These are phyloP conservation scores for Vulpes vulpes DNA, from an alignment of 2,113 vertebrate species.

Conservation along the genomic window DNA sequence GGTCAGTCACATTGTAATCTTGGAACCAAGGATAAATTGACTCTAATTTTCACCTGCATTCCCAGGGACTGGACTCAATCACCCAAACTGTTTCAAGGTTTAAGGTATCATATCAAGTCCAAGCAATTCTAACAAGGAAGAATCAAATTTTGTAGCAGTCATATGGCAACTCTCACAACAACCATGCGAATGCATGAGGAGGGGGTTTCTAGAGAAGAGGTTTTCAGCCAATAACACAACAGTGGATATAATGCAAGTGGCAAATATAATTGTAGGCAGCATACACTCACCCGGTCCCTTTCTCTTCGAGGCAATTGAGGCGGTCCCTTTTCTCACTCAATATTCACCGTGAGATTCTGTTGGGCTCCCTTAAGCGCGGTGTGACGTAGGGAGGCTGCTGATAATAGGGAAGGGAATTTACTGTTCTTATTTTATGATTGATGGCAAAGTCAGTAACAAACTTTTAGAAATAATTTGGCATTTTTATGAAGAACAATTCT, in stretches of 20 bases:
- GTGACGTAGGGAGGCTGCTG: background rate
- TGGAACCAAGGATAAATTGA: background rate
- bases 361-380: background rate
- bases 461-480: background rate
- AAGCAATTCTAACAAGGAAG: background rate
- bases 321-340: background rate
- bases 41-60: background rate
- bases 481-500: background rate
- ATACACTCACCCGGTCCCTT: background rate
- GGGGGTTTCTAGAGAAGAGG: background rate
- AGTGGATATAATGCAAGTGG: background rate
- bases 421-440: background rate
- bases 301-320: background rate
- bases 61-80: background rate
- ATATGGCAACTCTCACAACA: background rate
- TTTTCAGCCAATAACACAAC: background rate
- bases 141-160: background rate
- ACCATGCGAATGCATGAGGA: background rate
- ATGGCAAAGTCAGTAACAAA: background rate
- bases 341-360: background rate
- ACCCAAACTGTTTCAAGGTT: background rate
- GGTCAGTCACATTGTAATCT: background rate
- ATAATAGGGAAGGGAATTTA: background rate
- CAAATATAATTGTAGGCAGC: background rate
- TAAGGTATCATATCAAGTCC: background rate